phyloP scores from a whole-genome alignment of 2,113 vertebrate species.

The Aegypius monachus region DNA sequence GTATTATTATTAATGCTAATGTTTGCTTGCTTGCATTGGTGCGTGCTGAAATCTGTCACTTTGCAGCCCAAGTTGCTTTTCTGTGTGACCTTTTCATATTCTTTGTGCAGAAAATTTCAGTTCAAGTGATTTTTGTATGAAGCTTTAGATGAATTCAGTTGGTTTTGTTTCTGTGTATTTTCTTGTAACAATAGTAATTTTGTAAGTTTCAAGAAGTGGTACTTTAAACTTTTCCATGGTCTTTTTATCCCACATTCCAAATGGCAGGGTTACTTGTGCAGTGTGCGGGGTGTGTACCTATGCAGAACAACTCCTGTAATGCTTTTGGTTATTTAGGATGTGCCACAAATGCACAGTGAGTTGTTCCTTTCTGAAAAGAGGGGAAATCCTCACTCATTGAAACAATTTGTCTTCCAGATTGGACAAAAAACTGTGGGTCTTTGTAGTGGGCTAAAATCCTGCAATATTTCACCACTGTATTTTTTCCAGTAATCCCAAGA shows the following conservation, averaged over 20 bases:
- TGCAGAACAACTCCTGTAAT: background rate
- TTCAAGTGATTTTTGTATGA: background rate
- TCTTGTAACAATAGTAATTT: background rate
- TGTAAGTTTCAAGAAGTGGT: background rate
- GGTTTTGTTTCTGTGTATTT: background rate
- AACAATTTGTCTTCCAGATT: conserved; percentile 23
- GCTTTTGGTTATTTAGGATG: background rate
- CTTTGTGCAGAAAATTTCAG: background rate
- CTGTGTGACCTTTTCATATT: background rate
- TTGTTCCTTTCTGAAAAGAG: background rate
- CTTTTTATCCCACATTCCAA: background rate
- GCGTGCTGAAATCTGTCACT: background rate
- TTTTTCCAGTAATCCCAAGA: conserved; percentile 22
- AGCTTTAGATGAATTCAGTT: background rate
- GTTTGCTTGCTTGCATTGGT: background rate
- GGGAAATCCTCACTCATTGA: conserved; percentile 8
- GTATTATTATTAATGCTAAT: background rate
- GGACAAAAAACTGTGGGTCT: background rate
- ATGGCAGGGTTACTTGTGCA: background rate
- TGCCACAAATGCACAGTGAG: background rate
- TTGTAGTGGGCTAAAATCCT: background rate
- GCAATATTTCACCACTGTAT: background rate
- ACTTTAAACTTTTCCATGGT: background rate
- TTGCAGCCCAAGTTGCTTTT: background rate
- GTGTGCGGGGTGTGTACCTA: background rate